These are phyloP conservation scores for Aphaenogaster floridana DNA, from an alignment of 1,140 invertebrate genomes.

Conservation along the genomic window DNA sequence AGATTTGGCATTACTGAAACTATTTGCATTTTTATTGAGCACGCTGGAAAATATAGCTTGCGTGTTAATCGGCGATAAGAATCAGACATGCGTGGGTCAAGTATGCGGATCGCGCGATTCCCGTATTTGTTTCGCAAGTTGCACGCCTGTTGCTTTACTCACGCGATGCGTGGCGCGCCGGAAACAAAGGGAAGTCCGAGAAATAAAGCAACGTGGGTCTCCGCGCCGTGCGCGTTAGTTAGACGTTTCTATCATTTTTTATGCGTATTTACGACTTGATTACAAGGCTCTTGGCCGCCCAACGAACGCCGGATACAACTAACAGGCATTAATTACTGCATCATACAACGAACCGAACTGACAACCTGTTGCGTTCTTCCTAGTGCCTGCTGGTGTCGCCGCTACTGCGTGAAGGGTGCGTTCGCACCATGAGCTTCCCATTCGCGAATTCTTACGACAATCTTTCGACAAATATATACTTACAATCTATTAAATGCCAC, in stretches of 20 bases:
- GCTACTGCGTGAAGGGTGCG: background rate
- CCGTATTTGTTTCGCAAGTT: conserved; percentile 9
- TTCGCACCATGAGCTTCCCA: conserved; percentile 7
- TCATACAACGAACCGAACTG: conserved; percentile 65
- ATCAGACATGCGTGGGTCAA: conserved; percentile 16
- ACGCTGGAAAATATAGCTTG: conserved; percentile 1
- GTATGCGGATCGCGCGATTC: background rate
- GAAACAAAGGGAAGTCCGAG: conserved; percentile 32
- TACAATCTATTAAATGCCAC: background rate
- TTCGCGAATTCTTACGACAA: background rate
- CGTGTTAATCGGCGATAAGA: conserved; percentile 38
- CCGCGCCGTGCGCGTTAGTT: background rate
- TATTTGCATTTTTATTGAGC: background rate
- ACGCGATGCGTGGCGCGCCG: conserved; percentile 22
- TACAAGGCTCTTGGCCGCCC: conserved; percentile 59
- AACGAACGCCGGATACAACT: conserved; percentile 49
- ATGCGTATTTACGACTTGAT: conserved; percentile 75
- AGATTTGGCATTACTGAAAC: background rate
- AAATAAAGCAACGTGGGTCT: conserved; percentile 40
- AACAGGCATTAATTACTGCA: conserved; percentile 71
- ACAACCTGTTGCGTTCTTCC: conserved; percentile 71
- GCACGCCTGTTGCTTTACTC: conserved; percentile 16
- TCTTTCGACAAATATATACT: background rate
- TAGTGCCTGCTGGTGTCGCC: conserved; percentile 5
- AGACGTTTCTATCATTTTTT: conserved; percentile 67